Percentiles rank a stretch among this genome's conserved stretches.
These are phyloP conservation scores for Lordiphosa mommai DNA, from an alignment of 1,140 invertebrate genomes.

Conservation along the genomic window DNA sequence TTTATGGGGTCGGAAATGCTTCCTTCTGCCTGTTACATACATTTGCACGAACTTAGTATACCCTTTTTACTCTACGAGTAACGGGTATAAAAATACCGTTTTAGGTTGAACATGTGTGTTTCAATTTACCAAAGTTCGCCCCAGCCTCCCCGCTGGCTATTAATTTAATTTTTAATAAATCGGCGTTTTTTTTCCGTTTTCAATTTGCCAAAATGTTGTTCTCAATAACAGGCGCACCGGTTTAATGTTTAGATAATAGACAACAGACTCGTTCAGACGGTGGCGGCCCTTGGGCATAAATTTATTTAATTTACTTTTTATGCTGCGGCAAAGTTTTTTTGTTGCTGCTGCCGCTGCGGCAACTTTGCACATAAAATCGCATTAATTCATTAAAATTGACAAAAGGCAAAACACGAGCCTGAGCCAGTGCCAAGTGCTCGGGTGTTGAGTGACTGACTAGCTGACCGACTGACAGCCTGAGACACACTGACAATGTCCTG, in stretches of 20 bases:
- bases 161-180: too few relatives aligned
- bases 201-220: constrained; percentile 66
- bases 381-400: constrained; percentile 78
- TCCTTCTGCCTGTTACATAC: too few relatives aligned
- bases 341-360: constrained; percentile 22
- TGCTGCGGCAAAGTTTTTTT: constrained; percentile 24
- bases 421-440: constrained; percentile 48
- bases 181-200: constrained; percentile 43
- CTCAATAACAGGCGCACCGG: constrained; percentile 47
- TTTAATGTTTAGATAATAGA: constrained; percentile 72
- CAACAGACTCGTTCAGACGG: constrained; percentile 13
- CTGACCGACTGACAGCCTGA: constrained; percentile 17
- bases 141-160: too few relatives aligned
- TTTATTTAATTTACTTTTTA: constrained; percentile 70
- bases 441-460: constrained; percentile 13
- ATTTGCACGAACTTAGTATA: too few relatives aligned
- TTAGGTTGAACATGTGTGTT: too few relatives aligned
- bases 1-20: too few relatives aligned
- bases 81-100: too few relatives aligned
- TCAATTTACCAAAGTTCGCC: too few relatives aligned
- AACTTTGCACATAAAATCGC: constrained; percentile 76
- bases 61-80: too few relatives aligned
- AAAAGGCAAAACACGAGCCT: constrained; percentile 65
- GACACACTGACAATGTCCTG: constrained; percentile 50
- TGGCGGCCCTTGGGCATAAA: constrained; percentile 37